phyloP scores from a whole-genome alignment of 2,797 vertebrate species.

The Rhynchonycteris naso region DNA sequence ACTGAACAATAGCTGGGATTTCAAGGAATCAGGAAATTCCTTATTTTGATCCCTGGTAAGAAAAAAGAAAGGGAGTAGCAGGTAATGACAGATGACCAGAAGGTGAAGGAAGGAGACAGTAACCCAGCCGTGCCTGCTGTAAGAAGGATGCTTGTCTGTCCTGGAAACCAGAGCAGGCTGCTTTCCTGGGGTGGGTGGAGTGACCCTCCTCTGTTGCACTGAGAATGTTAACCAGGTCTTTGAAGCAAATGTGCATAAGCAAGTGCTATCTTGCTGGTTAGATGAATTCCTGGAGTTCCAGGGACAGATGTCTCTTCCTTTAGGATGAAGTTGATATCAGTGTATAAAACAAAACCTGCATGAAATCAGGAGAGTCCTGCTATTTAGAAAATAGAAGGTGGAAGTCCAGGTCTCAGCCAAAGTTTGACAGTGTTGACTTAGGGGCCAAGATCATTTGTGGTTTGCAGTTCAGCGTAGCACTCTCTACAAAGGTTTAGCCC shows the following conservation, averaged over 20 bases:
- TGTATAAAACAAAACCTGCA: not conserved
- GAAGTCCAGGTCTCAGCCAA: not conserved
- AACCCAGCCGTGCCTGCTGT: slow-evolving; percentile 61
- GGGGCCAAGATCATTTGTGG: slow-evolving; percentile 15
- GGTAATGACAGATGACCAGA: slow-evolving; percentile 69
- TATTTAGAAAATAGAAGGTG: slow-evolving; percentile 16
- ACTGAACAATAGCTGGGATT: slow-evolving; percentile 41
- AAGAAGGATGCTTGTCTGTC: slow-evolving; percentile 69
- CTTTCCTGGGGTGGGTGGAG: not conserved
- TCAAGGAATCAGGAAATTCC: slow-evolving; percentile 56
- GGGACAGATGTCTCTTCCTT: not conserved
- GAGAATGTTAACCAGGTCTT: slow-evolving; percentile 51
- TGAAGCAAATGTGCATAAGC: slow-evolving; percentile 58
- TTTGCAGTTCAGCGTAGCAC: not conserved
- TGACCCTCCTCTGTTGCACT: not conserved
- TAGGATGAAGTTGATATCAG: not conserved
- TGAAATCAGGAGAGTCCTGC: not conserved
- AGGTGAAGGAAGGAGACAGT: slow-evolving; percentile 61
- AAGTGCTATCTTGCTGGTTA: not conserved
- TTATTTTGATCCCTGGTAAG: slow-evolving; percentile 61
- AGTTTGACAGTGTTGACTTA: not conserved
- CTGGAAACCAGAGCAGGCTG: slow-evolving; percentile 68
- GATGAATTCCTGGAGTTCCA: not conserved
- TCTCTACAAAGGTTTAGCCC: not conserved
- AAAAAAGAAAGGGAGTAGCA: slow-evolving; percentile 68